Evolutionary conservation across 1,140 invertebrate species (phyloP).

Genomic region (Paralvinella palmiformis): DNA sequence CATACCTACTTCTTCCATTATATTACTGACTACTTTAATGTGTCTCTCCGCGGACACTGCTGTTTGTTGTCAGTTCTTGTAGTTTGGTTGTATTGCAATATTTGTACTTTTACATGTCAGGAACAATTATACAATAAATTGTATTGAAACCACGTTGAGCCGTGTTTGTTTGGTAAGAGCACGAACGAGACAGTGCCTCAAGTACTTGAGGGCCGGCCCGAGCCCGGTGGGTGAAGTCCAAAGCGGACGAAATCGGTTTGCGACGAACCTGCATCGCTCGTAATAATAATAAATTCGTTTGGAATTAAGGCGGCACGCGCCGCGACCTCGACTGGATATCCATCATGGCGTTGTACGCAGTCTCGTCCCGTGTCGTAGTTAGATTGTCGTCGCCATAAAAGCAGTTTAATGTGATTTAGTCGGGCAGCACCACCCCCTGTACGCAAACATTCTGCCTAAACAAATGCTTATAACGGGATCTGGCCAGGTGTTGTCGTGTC

Average conservation of each 20-base stretch:
- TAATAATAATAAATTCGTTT: neutral
- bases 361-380: no score
- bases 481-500: no score
- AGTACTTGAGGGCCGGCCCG: neutral
- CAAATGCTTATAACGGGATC: no score
- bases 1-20: neutral
- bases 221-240: neutral
- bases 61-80: slow-evolving; percentile 42
- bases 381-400: no score
- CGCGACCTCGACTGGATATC: no score
- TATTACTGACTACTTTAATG: neutral
- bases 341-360: no score
- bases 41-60: neutral
- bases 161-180: neutral
- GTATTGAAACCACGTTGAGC: slow-evolving; percentile 32
- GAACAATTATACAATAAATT: slow-evolving; percentile 48
- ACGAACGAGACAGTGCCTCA: neutral
- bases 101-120: slow-evolving; percentile 55
- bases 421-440: no score
- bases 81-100: slow-evolving; percentile 54
- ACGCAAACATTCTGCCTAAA: no score
- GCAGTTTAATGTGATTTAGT: no score
- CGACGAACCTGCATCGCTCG: neutral
- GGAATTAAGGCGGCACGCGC: no score
- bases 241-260: neutral